Evolutionary conservation across 2,888 invertebrate species (phyloP).

Genomic region (Cantharis lateralis): DNA sequence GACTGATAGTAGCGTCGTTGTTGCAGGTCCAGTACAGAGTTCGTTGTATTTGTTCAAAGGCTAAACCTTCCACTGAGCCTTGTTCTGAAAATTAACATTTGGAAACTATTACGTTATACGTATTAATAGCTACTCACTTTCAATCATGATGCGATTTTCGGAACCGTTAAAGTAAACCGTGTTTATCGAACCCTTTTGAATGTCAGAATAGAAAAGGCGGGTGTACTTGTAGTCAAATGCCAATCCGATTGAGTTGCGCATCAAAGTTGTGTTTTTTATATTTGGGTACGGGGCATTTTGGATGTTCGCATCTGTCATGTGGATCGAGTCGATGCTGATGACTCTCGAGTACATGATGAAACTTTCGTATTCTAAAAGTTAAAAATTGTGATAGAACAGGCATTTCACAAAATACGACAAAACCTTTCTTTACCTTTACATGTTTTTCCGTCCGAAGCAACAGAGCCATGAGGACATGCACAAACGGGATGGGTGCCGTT

Average conservation of each 20-base stretch:
- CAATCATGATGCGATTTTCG: slow-evolving; percentile 70
- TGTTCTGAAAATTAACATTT: slow-evolving; percentile 61
- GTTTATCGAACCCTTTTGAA: slow-evolving; percentile 83
- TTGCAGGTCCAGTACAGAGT: slow-evolving; percentile 87
- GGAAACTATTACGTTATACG: neutral
- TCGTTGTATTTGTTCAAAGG: slow-evolving; percentile 70
- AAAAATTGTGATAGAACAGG: neutral
- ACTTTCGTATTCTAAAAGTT: slow-evolving; percentile 69
- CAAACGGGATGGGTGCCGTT: slow-evolving; percentile 72
- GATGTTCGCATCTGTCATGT: slow-evolving; percentile 71
- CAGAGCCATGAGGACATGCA: slow-evolving; percentile 81
- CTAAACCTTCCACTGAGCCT: slow-evolving; percentile 87
- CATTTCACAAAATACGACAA: too few relatives aligned
- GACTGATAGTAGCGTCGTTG: slow-evolving; percentile 74
- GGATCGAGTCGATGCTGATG: slow-evolving; percentile 79
- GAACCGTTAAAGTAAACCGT: slow-evolving; percentile 81
- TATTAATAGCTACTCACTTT: slow-evolving; percentile 59
- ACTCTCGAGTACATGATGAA: slow-evolving; percentile 86
- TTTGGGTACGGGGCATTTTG: slow-evolving; percentile 79
- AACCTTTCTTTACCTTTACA: slow-evolving; percentile 62
- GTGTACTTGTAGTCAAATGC: slow-evolving; percentile 74
- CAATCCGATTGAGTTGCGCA: slow-evolving; percentile 86
- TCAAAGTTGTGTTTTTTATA: slow-evolving; percentile 71
- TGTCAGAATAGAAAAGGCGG: slow-evolving; percentile 85
- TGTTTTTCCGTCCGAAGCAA: slow-evolving; percentile 65